Conservation (phyloP, 1,140 invertebrate genomes). For the Sminthurides bifidus region DNA sequence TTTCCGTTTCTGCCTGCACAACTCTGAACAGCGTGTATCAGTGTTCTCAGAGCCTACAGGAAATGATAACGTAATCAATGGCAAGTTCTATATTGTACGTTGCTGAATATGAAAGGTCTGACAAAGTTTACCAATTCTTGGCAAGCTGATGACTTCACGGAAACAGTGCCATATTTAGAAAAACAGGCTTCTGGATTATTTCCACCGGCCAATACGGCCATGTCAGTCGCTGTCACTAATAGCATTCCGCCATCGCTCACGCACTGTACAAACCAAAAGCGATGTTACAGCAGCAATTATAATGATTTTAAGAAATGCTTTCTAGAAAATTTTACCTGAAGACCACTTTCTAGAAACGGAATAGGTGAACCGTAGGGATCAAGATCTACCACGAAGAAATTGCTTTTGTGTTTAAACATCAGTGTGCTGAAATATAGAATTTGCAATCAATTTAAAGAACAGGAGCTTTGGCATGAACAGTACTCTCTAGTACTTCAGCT, state of each 20-base stretch:
- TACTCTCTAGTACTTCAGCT: background rate
- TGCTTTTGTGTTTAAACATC: constrained; percentile 63
- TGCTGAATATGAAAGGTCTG: background rate
- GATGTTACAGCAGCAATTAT: constrained; percentile 1
- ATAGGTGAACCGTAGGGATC: constrained; percentile 96
- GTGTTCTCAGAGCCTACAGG: constrained; percentile 70
- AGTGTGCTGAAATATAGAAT: constrained; percentile 50
- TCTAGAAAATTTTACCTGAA: constrained; percentile 45
- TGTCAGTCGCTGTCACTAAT: constrained; percentile 95
- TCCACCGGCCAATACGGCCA: constrained; percentile 93
- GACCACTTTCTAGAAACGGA: constrained; percentile 81
- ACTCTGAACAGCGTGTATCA: constrained; percentile 76
- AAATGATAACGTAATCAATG: background rate
- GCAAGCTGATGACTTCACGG: constrained; percentile 72
- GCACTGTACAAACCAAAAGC: constrained; percentile 41
- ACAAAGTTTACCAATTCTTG: constrained; percentile 76
- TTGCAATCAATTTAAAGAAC: background rate
- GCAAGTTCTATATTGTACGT: background rate
- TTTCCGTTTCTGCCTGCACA: constrained; percentile 86
- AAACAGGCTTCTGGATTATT: constrained; percentile 89
- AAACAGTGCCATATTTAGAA: constrained; percentile 85
- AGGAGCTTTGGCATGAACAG: background rate
- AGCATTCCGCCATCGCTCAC: constrained; percentile 65
- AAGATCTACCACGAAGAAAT: constrained; percentile 64
- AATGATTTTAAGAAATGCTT: constrained; percentile 32